Base-by-base conservation (phyloP, 2,113 vertebrate genomes). In the Pandion haliaetus region DNA sequence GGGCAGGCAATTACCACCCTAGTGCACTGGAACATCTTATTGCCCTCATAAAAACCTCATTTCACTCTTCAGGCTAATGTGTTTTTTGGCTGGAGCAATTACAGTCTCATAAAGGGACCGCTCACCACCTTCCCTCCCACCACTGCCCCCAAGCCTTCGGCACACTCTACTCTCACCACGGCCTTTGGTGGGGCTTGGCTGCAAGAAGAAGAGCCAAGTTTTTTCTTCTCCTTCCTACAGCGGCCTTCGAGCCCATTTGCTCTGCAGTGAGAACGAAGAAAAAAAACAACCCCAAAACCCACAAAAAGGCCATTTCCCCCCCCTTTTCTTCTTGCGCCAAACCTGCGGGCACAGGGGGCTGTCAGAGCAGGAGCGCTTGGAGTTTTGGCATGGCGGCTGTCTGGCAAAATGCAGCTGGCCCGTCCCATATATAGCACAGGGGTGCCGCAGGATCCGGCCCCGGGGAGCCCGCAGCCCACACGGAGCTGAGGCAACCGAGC, bases 281-380 rank as follows among this genome's bases (percentile, higher is more conserved):
- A 70, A 79, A 65, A 47, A 4, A 5, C 26, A 5, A 6, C 3
- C 32, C 2, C 26, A 36, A 59, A 78, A 6, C 4, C 34, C 17
- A 23, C 14, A 9, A 31, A 57, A 83, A 65, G 31, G 44, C 24
- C 36, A 14, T 45, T 7, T 7, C 7, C 0, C 1, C 3, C 31
- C 5, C 13, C 11, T 29, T 76, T 71, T 14, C 2, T 5, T 32
- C 79, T 63, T 9, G 26, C 57, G 26, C 45, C 7, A 0, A 50
- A 45, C 5, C 49, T 2, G 0, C 0, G 14, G 61, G 82, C 0
- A 0, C 55, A 45, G 55, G 59, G 65, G 76, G 74, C 78, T 74
- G 70, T 16, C 2, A 1, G 42, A 84, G 69, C 36, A 11, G 79
- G 57, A 90, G 31, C 5, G 1, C 12, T 32, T 4, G 0, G 65